Evolutionary conservation across 2,797 vertebrate species (phyloP).

Genomic region (Taenioides sp.): DNA sequence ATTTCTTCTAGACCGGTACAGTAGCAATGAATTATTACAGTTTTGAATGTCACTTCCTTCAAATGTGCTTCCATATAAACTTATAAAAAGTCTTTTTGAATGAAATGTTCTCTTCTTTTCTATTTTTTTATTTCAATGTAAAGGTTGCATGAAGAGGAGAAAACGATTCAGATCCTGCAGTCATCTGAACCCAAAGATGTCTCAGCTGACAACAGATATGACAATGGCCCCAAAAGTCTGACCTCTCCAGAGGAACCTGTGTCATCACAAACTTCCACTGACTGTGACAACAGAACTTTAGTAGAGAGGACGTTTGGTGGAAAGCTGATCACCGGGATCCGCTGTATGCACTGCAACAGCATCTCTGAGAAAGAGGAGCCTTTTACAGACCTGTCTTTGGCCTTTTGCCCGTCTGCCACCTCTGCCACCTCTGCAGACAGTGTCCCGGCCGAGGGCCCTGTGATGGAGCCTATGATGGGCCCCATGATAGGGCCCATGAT

Average conservation of each 20-base stretch:
- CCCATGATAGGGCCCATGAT: constrained; percentile 19
- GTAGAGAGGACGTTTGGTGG: constrained; percentile 96
- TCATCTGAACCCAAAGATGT: constrained; percentile 56
- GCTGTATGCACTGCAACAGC: constrained; percentile 91
- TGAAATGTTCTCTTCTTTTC: too few relatives aligned
- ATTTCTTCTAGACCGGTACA: constrained; percentile 96
- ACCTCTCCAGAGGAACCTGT: constrained; percentile 53
- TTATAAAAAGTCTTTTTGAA: neutral
- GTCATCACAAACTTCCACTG: constrained; percentile 16
- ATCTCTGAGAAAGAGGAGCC: constrained; percentile 95
- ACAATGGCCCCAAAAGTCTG: constrained; percentile 42
- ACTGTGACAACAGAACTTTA: constrained; percentile 80
- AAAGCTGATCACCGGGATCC: constrained; percentile 87
- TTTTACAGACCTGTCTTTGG: constrained; percentile 95
- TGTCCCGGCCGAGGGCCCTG: constrained; percentile 23
- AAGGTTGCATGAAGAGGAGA: constrained; percentile 97
- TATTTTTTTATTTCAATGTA: constrained; percentile 21
- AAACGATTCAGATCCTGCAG: constrained; percentile 81
- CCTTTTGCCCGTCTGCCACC: constrained; percentile 87
- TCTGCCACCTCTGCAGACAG: constrained; percentile 63
- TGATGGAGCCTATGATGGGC: neutral
- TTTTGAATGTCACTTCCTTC: neutral
- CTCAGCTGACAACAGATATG: constrained; percentile 29
- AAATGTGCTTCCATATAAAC: neutral
- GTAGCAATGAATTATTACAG: neutral